Evolutionary conservation across 2,888 invertebrate genomes (phyloP), one percentile per base, ranked within the genome.

Genomic region (Alloplasta piceator): DNA sequence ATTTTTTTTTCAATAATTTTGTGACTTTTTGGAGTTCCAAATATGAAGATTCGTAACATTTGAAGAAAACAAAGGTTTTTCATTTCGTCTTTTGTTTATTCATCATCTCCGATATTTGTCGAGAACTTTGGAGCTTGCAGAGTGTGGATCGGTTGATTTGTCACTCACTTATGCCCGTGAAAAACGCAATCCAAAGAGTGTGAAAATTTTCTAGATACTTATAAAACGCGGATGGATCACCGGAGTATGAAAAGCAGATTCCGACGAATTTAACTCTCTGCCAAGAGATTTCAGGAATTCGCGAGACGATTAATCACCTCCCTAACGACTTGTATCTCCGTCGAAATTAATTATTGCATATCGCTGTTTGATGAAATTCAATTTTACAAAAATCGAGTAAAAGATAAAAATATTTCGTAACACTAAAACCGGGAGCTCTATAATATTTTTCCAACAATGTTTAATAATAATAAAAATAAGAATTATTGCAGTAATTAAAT

Each of bases 231-330:
- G 39, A 14, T 60, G 55, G 52, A 56, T 68, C 9, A 36, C 38
- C 5, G 12, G 36, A 38, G 61, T 7, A 55, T 9, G 2, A 36
- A 9, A 63, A 70, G 38, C 16, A 26, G 52, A 71, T 46, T n/a
- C n/a, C n/a, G n/a, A n/a, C n/a, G n/a, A n/a, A n/a, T 52, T 39
- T 41, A 39, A 26, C n/a, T 16, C 10, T 50, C 70, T 71, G 75
- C 76, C 80, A 76, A 80, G 67, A 76, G 71, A 76, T 71, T 70
- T 76, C 12, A 55, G 26, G 64, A 75, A 71, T 64, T 63, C 39
- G 58, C n/a, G 61, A 5, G 43, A 46, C 74, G 39, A 80, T 75
- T 67, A 71, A 75, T 71, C 71, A 66, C 41, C 12, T 36, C 46
- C 26, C 48, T 64, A 72, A 73, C 67, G 63, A 70, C 41, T 58